Evolutionary conservation across 2,888 invertebrate genomes (phyloP).

Genomic region (Acrocyrtus sp.): DNA sequence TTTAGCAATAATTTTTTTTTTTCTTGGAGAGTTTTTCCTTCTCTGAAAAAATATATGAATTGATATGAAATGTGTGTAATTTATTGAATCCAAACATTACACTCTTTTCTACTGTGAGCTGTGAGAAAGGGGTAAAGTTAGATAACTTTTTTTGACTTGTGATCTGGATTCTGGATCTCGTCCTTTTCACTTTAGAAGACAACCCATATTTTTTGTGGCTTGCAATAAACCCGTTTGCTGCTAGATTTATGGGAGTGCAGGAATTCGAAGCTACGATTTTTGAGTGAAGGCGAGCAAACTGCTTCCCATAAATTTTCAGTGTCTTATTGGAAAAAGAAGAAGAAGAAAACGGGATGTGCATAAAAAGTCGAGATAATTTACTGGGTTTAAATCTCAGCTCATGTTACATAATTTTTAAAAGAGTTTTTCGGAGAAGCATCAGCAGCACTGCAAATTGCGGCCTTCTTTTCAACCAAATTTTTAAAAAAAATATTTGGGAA

Average conservation of each 20-base stretch:
- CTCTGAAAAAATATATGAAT: not conserved
- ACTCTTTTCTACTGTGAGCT: too few relatives aligned
- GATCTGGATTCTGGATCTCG: slow-evolving; percentile 36
- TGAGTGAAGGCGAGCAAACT: slow-evolving; percentile 10
- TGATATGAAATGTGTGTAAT: too few relatives aligned
- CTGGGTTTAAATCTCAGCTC: slow-evolving; percentile 11
- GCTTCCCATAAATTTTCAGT: slow-evolving; percentile 32
- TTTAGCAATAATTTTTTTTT: not conserved
- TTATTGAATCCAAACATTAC: slow-evolving; percentile 21
- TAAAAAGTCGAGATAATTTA: not conserved
- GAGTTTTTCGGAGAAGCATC: not conserved
- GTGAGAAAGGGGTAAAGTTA: too few relatives aligned
- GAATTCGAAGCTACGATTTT: slow-evolving; percentile 6
- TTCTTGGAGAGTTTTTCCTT: not conserved
- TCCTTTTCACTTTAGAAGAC: not conserved
- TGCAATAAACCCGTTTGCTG: not conserved
- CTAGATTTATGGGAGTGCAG: not conserved
- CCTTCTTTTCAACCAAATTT: not conserved
- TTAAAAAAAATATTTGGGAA: too few relatives aligned
- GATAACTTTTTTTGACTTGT: too few relatives aligned
- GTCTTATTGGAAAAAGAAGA: not conserved
- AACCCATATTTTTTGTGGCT: not conserved
- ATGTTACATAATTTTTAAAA: slow-evolving; percentile 1
- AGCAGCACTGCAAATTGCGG: not conserved
- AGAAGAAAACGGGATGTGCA: not conserved